Evolutionary conservation across 2,113 vertebrate genomes (phyloP).

Genomic region (Corapipo altera): DNA sequence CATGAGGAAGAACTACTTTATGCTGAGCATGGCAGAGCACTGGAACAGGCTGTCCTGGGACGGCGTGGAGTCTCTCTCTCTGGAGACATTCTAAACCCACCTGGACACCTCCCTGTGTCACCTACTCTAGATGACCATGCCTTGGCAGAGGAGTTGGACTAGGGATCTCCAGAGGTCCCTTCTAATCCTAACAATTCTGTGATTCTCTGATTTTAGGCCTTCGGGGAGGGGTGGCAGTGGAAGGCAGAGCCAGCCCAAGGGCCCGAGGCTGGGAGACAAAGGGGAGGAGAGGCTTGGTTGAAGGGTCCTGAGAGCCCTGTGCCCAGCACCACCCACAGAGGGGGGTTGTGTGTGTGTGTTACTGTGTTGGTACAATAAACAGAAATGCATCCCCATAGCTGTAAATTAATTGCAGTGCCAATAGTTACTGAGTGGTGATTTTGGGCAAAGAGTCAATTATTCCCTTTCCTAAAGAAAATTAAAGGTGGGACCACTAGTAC

Average conservation of each 20-base stretch:
- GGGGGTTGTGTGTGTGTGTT: background rate
- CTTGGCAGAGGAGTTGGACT: background rate
- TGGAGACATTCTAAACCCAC: background rate
- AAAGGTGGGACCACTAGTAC: background rate
- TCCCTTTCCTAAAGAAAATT: background rate
- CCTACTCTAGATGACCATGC: background rate
- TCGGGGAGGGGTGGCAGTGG: background rate
- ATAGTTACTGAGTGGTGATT: background rate
- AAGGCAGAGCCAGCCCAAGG: background rate
- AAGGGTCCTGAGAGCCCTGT: rapidly evolving
- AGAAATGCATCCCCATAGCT: rapidly evolving
- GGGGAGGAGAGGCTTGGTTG: background rate
- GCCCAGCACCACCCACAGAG: background rate
- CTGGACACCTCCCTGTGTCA: background rate
- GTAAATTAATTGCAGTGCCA: background rate
- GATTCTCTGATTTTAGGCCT: background rate
- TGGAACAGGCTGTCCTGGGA: background rate
- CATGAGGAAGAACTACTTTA: background rate
- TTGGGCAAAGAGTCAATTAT: background rate
- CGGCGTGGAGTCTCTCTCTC: rapidly evolving
- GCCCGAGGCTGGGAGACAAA: background rate
- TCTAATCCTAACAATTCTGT: background rate
- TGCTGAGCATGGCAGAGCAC: rapidly evolving
- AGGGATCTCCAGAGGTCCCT: background rate
- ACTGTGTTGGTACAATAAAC: too few species aligned